Percentiles rank a stretch among this genome's conserved stretches.
Evolutionary conservation across 1,140 invertebrate species (phyloP).

Genomic region (Maniola jurtina): DNA sequence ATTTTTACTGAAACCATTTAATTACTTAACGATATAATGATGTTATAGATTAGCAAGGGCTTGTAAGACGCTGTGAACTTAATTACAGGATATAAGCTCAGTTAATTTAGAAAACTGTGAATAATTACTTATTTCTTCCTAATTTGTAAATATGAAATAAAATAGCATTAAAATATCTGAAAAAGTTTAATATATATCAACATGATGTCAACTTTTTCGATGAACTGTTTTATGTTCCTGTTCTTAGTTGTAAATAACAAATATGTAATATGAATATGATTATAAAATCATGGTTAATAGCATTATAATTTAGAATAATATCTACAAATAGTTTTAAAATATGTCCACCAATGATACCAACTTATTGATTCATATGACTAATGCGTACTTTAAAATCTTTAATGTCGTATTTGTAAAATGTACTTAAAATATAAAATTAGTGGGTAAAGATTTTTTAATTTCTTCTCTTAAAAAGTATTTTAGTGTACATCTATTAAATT

Average conservation of each 20-base stretch:
- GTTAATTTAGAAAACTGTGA: slow-evolving; percentile 58
- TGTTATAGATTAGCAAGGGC: slow-evolving; percentile 50
- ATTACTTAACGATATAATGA: slow-evolving; percentile 32
- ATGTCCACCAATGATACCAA: slow-evolving; percentile 65
- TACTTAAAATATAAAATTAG: slow-evolving; percentile 68
- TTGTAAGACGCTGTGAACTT: slow-evolving; percentile 67
- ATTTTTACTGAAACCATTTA: slow-evolving; percentile 31
- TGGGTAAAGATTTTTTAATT: slow-evolving; percentile 45
- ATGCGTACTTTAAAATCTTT: slow-evolving; percentile 65
- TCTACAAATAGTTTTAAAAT: slow-evolving; percentile 36
- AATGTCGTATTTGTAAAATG: slow-evolving; percentile 75
- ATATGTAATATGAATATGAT: slow-evolving; percentile 22
- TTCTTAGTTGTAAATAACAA: slow-evolving; percentile 74
- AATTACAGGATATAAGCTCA: slow-evolving; percentile 61
- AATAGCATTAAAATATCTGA: slow-evolving; percentile 60
- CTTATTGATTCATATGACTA: slow-evolving; percentile 59
- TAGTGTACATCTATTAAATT: slow-evolving; percentile 36
- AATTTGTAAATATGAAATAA: slow-evolving; percentile 63
- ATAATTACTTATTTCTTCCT: slow-evolving; percentile 62
- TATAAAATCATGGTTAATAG: slow-evolving; percentile 20
- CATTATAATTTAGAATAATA: slow-evolving; percentile 26
- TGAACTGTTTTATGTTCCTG: slow-evolving; percentile 78
- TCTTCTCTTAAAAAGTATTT: slow-evolving; percentile 46
- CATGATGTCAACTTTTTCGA: slow-evolving; percentile 58
- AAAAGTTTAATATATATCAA: slow-evolving; percentile 72